phyloP scores from a whole-genome alignment of 2,113 vertebrate genomes.

The Coptodon bakossiorum region DNA sequence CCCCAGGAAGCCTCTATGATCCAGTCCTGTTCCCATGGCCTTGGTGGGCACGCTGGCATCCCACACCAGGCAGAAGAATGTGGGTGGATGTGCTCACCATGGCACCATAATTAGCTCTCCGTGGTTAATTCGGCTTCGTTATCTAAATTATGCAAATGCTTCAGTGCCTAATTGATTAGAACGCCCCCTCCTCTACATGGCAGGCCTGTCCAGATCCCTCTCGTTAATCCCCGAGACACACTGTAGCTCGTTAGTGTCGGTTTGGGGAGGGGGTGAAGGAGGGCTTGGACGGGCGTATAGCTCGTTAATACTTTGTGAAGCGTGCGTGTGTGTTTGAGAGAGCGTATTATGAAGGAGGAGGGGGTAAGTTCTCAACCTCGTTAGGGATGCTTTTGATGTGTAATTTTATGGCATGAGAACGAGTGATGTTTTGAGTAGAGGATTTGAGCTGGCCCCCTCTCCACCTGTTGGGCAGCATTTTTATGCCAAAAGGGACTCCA shows the following conservation, averaged over 20 bases:
- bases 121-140: constrained; percentile 70
- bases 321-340: constrained; percentile 8
- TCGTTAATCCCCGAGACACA: constrained; percentile 69
- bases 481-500: constrained; percentile 45
- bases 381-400: constrained; percentile 73
- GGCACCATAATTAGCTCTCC: constrained; percentile 66
- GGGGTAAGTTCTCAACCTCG: constrained; percentile 49
- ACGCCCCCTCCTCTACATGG: constrained; percentile 29
- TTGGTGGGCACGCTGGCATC: constrained; percentile 46
- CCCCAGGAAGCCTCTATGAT: not conserved
- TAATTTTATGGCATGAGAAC: constrained; percentile 68
- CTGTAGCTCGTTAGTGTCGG: constrained; percentile 69
- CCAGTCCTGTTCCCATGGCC: constrained; percentile 60
- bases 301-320: constrained; percentile 69
- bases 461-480: constrained; percentile 57
- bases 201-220: constrained; percentile 59
- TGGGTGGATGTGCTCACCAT: constrained; percentile 24
- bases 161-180: constrained; percentile 71
- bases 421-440: constrained; percentile 48
- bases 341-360: constrained; percentile 15
- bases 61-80: constrained; percentile 35
- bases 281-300: constrained; percentile 44
- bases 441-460: constrained; percentile 48
- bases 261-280: not conserved
- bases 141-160: constrained; percentile 77